These are phyloP conservation scores for Callospermophilus lateralis DNA, from an alignment of 2,113 vertebrate species.

Conservation along the genomic window DNA sequence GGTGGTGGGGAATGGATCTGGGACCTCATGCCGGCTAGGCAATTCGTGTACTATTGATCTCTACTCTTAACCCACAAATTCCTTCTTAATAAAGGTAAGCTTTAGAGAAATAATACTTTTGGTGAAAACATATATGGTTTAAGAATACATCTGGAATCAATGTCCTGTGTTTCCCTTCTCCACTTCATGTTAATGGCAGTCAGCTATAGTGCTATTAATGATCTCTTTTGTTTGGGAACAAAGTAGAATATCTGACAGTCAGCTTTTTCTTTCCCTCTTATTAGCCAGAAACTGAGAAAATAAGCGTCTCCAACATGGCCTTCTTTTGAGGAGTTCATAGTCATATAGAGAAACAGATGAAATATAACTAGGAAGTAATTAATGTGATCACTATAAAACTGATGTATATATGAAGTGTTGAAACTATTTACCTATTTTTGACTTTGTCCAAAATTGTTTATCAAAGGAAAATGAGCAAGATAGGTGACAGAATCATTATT, in stretches of 20 bases:
- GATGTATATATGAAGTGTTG: neutral
- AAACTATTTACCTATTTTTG: conserved; percentile 21
- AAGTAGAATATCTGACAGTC: neutral
- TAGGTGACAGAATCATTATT: neutral
- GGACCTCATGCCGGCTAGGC: neutral
- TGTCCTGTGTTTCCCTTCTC: neutral
- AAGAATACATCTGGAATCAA: neutral
- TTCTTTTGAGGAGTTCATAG: neutral
- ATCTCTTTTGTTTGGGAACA: neutral
- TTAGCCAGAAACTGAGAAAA: neutral
- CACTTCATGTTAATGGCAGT: too few species aligned
- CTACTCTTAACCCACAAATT: neutral
- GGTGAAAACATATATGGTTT: neutral
- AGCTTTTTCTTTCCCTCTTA: neutral
- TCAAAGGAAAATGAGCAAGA: neutral
- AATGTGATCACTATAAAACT: neutral
- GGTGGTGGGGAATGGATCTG: neutral
- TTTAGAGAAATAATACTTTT: neutral
- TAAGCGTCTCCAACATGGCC: neutral
- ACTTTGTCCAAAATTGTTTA: conserved; percentile 23
- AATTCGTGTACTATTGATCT: neutral
- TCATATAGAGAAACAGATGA: neutral
- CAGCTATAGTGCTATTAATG: neutral
- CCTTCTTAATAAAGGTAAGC: neutral
- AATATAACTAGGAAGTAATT: neutral